Conservation (phyloP, 2,113 vertebrate species). For the Brienomyrus brachyistius region DNA sequence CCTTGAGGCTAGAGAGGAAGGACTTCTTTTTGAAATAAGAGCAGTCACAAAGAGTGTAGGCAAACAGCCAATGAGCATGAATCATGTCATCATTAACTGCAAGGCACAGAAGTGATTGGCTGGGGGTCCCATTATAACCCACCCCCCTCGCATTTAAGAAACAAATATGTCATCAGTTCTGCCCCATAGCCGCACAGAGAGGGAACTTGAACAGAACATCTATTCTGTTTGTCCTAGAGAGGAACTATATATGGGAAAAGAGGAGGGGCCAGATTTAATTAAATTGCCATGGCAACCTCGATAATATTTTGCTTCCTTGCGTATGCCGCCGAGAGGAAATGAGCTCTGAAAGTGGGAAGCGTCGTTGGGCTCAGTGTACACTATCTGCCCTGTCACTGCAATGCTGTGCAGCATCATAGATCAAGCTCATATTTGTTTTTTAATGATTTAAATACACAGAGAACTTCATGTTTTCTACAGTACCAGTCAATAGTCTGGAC, state of each 20-base stretch:
- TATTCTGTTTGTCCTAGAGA: not conserved
- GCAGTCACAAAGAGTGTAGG: not conserved
- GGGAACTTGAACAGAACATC: not conserved
- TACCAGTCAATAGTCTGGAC: not conserved
- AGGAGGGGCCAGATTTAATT: not conserved
- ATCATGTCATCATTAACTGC: not conserved
- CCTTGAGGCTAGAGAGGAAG: not conserved
- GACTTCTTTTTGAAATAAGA: not conserved
- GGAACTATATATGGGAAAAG: not conserved
- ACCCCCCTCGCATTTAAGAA: not conserved
- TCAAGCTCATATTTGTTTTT: not conserved
- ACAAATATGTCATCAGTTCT: not conserved
- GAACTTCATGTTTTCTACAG: not conserved
- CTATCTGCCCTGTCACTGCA: not conserved
- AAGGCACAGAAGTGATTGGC: not conserved
- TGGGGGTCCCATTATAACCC: not conserved
- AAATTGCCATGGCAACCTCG: conserved; percentile 11
- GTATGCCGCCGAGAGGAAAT: not conserved
- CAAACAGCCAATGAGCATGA: not conserved
- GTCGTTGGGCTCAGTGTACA: not conserved
- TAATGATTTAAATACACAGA: not conserved
- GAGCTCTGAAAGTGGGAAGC: not conserved
- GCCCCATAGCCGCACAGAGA: not conserved
- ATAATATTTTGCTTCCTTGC: conserved; percentile 9
- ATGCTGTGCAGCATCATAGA: not conserved